Percentiles rank a stretch among this genome's conserved stretches.
Evolutionary conservation across 2,888 invertebrate genomes (phyloP).

Genomic region (Microchrysa polita): DNA sequence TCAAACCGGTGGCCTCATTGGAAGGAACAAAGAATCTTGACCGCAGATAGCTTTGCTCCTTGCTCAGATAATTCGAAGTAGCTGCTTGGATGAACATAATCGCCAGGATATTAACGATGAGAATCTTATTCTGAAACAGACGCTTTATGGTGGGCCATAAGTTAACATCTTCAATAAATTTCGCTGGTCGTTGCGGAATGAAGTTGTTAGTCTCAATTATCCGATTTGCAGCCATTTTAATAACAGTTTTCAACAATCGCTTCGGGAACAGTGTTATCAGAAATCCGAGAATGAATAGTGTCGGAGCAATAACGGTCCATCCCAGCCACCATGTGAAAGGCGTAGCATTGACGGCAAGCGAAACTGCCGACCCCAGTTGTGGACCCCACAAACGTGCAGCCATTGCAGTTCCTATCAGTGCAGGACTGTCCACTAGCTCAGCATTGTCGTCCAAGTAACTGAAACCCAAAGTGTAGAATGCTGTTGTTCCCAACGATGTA

Average conservation of each 20-base stretch:
- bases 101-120: slow-evolving; percentile 67
- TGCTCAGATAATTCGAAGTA: slow-evolving; percentile 66
- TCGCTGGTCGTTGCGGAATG: slow-evolving; percentile 55
- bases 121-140: slow-evolving; percentile 67
- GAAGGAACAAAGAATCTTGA: slow-evolving; percentile 69
- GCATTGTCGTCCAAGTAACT: slow-evolving; percentile 73
- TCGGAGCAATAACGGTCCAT: slow-evolving; percentile 66
- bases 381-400: slow-evolving; percentile 61
- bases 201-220: slow-evolving; percentile 64
- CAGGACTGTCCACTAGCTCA: slow-evolving; percentile 65
- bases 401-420: slow-evolving; percentile 62
- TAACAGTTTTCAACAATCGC: slow-evolving; percentile 66
- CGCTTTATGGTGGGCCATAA: slow-evolving; percentile 66
- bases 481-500: slow-evolving; percentile 65
- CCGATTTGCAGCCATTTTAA: slow-evolving; percentile 68
- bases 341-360: slow-evolving; percentile 57
- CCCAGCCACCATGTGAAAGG: slow-evolving; percentile 65
- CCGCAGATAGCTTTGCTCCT: slow-evolving; percentile 69
- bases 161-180: slow-evolving; percentile 61
- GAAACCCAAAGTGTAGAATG: slow-evolving; percentile 68
- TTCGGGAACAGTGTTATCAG: slow-evolving; percentile 69
- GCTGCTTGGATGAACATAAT: slow-evolving; percentile 67
- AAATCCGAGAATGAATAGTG: slow-evolving; percentile 65
- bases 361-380: slow-evolving; percentile 62
- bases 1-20: slow-evolving; percentile 65